These are phyloP conservation scores for Campylomormyrus tamandua DNA, from an alignment of 2,113 vertebrate species.

Conservation along the genomic window DNA sequence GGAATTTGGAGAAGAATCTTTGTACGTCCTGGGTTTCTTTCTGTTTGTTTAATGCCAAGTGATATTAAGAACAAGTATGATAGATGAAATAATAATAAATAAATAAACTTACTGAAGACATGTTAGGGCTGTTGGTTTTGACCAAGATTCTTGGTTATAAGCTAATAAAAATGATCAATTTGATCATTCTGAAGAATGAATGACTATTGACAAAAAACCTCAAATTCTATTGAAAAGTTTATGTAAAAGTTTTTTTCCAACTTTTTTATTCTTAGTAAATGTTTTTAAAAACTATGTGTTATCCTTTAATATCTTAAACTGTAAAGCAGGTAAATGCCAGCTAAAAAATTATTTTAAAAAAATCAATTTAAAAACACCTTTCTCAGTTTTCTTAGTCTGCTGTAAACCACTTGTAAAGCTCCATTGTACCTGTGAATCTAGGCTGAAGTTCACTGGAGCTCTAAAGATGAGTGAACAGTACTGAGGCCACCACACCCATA, in stretches of 20 bases:
- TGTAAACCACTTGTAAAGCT: neutral
- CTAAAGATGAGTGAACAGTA: neutral
- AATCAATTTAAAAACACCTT: neutral
- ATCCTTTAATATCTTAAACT: neutral
- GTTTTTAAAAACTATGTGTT: neutral
- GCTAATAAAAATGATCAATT: neutral
- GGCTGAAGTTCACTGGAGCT: neutral
- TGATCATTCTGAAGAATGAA: neutral
- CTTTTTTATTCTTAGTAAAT: neutral
- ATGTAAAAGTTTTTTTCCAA: neutral
- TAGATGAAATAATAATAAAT: neutral
- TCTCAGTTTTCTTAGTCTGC: neutral
- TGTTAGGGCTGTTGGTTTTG: neutral
- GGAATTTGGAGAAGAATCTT: neutral
- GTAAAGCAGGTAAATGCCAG: neutral
- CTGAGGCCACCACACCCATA: neutral
- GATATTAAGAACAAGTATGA: neutral
- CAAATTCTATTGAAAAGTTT: neutral
- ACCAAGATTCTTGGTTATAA: neutral
- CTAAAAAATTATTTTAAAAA: neutral
- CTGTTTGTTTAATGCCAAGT: neutral
- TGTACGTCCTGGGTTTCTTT: neutral
- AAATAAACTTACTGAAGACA: neutral
- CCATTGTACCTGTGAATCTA: neutral
- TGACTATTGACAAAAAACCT: neutral